Percentiles rank a stretch among this genome's conserved stretches.
These are phyloP conservation scores for Engraulis encrasicolus DNA, from an alignment of 2,113 vertebrate genomes.

Conservation along the genomic window DNA sequence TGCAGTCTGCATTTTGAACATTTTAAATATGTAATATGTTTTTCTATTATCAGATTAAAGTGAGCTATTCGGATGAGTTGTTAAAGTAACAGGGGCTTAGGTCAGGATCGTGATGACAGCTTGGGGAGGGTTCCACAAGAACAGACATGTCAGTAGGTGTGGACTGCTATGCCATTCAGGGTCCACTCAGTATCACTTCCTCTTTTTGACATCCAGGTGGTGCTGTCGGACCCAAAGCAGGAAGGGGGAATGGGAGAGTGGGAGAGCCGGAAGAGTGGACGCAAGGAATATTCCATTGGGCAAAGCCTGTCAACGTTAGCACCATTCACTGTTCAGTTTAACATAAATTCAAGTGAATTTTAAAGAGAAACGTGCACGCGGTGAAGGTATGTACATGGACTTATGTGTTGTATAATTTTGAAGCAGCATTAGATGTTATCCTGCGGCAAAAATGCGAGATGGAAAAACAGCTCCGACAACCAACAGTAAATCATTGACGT, in stretches of 20 bases:
- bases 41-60: not conserved
- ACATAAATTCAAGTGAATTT: not conserved
- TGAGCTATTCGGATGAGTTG: not conserved
- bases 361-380: not conserved
- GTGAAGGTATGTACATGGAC: not conserved
- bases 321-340: not conserved
- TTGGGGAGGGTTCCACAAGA: not conserved
- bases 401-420: not conserved
- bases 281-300: conserved; percentile 30
- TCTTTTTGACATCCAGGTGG: not conserved
- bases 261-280: conserved; percentile 76
- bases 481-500: conserved; percentile 20
- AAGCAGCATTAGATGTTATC: not conserved
- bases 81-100: not conserved
- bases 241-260: conserved; percentile 71
- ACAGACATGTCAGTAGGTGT: not conserved
- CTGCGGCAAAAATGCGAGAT: not conserved
- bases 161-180: too few relatives aligned
- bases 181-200: not conserved
- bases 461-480: not conserved
- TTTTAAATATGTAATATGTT: too few relatives aligned
- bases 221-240: conserved; percentile 48
- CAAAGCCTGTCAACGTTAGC: conserved; percentile 6
- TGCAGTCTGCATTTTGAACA: too few relatives aligned
- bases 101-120: not conserved